These are phyloP conservation scores for Brachyhypopomus occidentalis DNA, from an alignment of 2,113 vertebrate species.

Conservation along the genomic window DNA sequence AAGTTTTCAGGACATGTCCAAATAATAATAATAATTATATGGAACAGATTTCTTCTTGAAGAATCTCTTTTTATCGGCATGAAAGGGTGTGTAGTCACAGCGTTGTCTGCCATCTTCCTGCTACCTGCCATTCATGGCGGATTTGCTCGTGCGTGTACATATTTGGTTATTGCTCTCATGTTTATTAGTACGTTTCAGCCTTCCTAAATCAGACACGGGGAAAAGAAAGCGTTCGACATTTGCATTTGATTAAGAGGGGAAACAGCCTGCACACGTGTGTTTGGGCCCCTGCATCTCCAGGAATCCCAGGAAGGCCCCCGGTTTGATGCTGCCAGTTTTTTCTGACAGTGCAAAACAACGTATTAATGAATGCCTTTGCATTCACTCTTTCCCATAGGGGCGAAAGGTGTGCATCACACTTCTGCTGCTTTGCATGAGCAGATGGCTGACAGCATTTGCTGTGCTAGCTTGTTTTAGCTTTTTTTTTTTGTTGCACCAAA, in stretches of 20 bases:
- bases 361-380: conserved; percentile 24
- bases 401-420: conserved; percentile 62
- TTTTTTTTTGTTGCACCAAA: conserved; percentile 73
- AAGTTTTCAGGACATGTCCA: conserved; percentile 13
- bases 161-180: background rate
- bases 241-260: background rate
- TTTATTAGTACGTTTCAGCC: background rate
- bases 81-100: background rate
- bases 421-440: conserved; percentile 76
- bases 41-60: no score
- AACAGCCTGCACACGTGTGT: background rate
- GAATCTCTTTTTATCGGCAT: no score
- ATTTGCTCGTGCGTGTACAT: background rate
- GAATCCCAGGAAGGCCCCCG: conserved; percentile 8
- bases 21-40: no score
- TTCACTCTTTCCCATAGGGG: conserved; percentile 17
- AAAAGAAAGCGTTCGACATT: background rate
- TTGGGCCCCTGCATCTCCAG: background rate
- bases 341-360: conserved; percentile 38
- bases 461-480: conserved; percentile 70
- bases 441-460: conserved; percentile 77
- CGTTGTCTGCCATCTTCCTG: background rate
- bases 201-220: background rate
- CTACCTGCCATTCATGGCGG: background rate
- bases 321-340: conserved; percentile 17